Evolutionary conservation across 2,797 vertebrate genomes (phyloP).

Genomic region (Hybognathus amarus): DNA sequence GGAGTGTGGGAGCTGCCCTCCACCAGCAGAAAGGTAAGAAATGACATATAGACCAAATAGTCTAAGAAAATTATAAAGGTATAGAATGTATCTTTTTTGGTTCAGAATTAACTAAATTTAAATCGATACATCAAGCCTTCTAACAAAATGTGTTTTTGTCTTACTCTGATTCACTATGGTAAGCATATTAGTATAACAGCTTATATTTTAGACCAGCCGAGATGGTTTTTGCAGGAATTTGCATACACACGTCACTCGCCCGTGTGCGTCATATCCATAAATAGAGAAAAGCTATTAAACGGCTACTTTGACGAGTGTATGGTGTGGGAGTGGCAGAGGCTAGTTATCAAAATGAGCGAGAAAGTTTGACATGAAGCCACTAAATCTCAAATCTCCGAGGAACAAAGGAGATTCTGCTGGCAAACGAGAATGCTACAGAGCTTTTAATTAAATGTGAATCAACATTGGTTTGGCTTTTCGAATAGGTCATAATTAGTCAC

Average conservation of each 20-base stretch:
- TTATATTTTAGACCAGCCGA: background rate
- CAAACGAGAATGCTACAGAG: background rate
- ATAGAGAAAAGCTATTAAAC: background rate
- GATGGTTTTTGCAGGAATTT: background rate
- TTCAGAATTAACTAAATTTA: too few species aligned
- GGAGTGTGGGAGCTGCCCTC: constrained; percentile 89
- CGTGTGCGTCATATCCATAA: background rate
- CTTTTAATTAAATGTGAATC: background rate
- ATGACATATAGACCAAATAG: background rate
- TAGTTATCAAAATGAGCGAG: background rate
- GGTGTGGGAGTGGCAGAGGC: background rate
- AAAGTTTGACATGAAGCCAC: background rate
- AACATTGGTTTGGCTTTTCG: background rate
- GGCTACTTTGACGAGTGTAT: background rate
- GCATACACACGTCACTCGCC: background rate
- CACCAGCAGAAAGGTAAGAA: constrained; percentile 78
- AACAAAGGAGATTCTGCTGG: background rate
- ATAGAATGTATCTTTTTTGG: background rate
- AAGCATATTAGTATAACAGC: background rate
- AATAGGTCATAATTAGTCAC: background rate
- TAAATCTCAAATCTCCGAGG: background rate
- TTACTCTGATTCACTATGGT: background rate
- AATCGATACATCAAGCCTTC: background rate
- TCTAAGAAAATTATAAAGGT: background rate
- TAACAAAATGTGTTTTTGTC: background rate